These are phyloP conservation scores for Apis mellifera DNA, from an alignment of 1,140 invertebrate genomes.

Conservation along the genomic window Amel_HAv3.1 CM009932.2:12163501-12164000, in stretches of 20 bases:
- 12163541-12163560: neutral
- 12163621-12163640: no score
- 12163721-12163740: neutral
- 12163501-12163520: slow-evolving; percentile 53
- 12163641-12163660: neutral
- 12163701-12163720: neutral
- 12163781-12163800: slow-evolving; percentile 25
- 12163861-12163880: neutral
- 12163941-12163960: neutral
- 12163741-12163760: neutral
- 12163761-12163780: neutral
- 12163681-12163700: slow-evolving; percentile 23
- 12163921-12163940: slow-evolving; percentile 5
- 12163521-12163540: neutral
- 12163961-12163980: neutral
- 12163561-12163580: neutral
- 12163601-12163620: no score
- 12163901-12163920: slow-evolving; percentile 21
- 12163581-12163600: no score
- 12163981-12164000: neutral
- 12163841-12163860: no score
- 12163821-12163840: slow-evolving; percentile 1
- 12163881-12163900: slow-evolving; percentile 20
- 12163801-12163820: neutral
- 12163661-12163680: neutral